Evolutionary conservation across 2,113 vertebrate species (phyloP).

Genomic region (Thalassarche chlororhynchos): DNA sequence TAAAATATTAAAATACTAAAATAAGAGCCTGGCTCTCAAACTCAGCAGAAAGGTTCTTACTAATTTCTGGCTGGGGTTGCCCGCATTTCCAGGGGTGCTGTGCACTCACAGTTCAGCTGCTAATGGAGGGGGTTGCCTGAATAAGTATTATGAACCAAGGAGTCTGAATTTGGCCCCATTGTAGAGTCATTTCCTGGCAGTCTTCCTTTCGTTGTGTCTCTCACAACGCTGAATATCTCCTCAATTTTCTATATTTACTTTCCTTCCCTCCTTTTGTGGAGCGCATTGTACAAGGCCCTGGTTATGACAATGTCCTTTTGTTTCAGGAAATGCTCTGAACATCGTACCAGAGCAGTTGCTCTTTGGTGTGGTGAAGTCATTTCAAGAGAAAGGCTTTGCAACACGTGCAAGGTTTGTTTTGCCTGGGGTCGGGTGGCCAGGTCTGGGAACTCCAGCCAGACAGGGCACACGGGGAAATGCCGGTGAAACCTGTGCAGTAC

Average conservation of each 20-base stretch:
- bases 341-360: background rate
- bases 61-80: background rate
- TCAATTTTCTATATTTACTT: slow-evolving; percentile 51
- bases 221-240: slow-evolving; percentile 5
- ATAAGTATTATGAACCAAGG: background rate
- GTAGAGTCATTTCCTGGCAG: slow-evolving; percentile 40
- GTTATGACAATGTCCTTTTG: slow-evolving; percentile 33
- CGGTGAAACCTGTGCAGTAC: background rate
- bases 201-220: slow-evolving; percentile 45
- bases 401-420: background rate
- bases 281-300: background rate
- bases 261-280: slow-evolving; percentile 20
- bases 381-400: background rate
- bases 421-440: background rate
- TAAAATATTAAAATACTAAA: background rate
- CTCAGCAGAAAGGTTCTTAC: background rate
- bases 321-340: slow-evolving; percentile 22
- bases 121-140: background rate
- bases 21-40: background rate
- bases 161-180: background rate
- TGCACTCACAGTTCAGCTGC: background rate
- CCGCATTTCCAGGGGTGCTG: background rate
- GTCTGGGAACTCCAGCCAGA: background rate
- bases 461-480: background rate
- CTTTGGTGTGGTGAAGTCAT: background rate